phyloP scores from a whole-genome alignment of 1,140 invertebrate genomes.

The Musca vetustissima region DNA sequence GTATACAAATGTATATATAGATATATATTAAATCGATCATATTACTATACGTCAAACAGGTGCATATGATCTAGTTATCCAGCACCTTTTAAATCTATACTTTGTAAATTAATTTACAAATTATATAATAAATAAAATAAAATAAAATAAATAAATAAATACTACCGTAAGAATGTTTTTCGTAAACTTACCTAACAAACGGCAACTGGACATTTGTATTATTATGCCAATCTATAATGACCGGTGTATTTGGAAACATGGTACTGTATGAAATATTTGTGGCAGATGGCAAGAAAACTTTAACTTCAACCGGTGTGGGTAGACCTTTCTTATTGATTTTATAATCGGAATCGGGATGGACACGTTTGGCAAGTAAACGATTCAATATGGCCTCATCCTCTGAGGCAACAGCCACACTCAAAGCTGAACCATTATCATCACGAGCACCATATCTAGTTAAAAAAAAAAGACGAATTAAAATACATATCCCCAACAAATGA shows the following conservation, averaged over 20 bases:
- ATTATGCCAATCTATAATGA: slow-evolving; percentile 94
- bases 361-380: slow-evolving; percentile 56
- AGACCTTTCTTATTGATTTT: slow-evolving; percentile 86
- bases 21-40: too few species aligned
- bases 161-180: neutral
- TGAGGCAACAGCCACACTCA: slow-evolving; percentile 56
- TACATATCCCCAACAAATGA: neutral
- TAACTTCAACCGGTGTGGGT: slow-evolving; percentile 61
- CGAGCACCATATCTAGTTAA: slow-evolving; percentile 71
- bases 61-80: too few species aligned
- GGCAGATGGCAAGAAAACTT: slow-evolving; percentile 61
- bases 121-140: too few species aligned
- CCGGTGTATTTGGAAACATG: slow-evolving; percentile 80
- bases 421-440: slow-evolving; percentile 83
- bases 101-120: too few species aligned
- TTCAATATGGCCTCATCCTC: slow-evolving; percentile 49
- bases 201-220: slow-evolving; percentile 69
- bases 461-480: slow-evolving; percentile 8
- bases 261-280: slow-evolving; percentile 74
- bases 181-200: slow-evolving; percentile 61
- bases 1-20: too few species aligned
- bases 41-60: too few species aligned
- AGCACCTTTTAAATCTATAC: too few species aligned
- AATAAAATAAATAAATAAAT: neutral
- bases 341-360: slow-evolving; percentile 81